These are phyloP conservation scores for Siniperca scherzeri DNA, from an alignment of 2,797 vertebrate species.

Conservation along the genomic window DNA sequence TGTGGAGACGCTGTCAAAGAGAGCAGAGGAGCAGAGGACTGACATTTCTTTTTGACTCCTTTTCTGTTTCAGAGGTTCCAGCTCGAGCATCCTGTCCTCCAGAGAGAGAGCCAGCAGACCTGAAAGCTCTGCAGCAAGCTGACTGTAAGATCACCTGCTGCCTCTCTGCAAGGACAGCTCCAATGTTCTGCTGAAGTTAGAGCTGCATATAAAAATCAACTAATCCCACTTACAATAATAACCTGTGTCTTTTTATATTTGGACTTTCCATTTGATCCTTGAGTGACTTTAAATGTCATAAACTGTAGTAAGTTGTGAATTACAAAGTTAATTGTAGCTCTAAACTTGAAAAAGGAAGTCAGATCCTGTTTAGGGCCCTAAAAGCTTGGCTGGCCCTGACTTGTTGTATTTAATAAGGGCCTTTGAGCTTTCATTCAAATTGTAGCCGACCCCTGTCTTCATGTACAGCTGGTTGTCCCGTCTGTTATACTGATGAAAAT, in stretches of 20 bases:
- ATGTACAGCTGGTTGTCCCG: background rate
- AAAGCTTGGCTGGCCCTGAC: no score
- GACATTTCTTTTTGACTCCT: background rate
- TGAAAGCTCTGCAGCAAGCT: conserved; percentile 8
- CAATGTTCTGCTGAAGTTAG: background rate
- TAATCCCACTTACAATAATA: no score
- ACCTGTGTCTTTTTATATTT: no score
- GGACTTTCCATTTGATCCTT: no score
- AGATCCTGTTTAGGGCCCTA: background rate
- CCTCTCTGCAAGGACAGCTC: background rate
- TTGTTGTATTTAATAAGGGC: background rate
- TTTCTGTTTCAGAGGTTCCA: conserved; percentile 6
- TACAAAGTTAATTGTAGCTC: no score
- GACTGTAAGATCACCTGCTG: conserved; percentile 22
- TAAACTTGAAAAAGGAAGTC: background rate
- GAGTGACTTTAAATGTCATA: no score
- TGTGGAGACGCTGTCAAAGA: conserved; percentile 1
- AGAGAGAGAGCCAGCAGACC: conserved; percentile 16
- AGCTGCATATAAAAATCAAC: no score
- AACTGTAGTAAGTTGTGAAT: no score
- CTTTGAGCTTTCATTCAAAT: background rate
- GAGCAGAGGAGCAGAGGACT: conserved; percentile 4
- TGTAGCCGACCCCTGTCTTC: background rate
- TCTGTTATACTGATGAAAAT: no score
- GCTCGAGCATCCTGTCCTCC: conserved; percentile 9